Evolutionary conservation across 1,140 invertebrate genomes (phyloP), one percentile per base, ranked within the genome.

Genomic region (Sminthurides bifidus): DNA sequence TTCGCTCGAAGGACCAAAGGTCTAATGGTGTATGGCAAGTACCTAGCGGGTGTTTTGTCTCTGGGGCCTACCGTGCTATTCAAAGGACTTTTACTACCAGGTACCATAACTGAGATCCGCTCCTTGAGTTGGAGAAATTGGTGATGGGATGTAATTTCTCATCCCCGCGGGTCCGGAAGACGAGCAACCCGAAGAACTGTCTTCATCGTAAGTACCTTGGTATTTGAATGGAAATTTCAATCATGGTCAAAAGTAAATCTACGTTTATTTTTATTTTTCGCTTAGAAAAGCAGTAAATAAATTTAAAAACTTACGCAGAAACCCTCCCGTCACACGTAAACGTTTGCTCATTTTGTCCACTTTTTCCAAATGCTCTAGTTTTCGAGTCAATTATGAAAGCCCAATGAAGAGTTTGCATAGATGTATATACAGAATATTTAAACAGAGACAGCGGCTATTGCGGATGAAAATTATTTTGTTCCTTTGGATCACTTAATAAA

Each of bases 1-100:
- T 48, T 55, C 10, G 53, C 43, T 55, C 53, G 15, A 48, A 55
- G 23, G 26, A 55, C 29, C 29, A 55, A 15, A 1, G 53, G 53
- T 10, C 52, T 15, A 30, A 55, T 38, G 4, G 53, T 33, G 38
- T 55, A 55, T 4, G 53, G 53, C 0, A 44, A 31, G 5, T 30
- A 55, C 19, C 44, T 45, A 3, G 27, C 27, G 17, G 53, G 48
- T 23, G 53, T 48, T 48, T 27, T 27, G 19, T 48, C 30, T 21
- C 6, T 48, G 10, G 44, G n/a, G 1, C 4, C 26, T 44, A 15
- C 24, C 43, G 1, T 15, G 8, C 26, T 31, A 19, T 17, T 31
- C 31, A 10, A 37, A 15, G 19, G 44, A 44, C 27, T 37, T 35
- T 2, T 29, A 15, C 29, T 46, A 0, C 53, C 44, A 15, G 19